Conservation (phyloP, 1,140 invertebrate species). For the Delia radicum region DNA sequence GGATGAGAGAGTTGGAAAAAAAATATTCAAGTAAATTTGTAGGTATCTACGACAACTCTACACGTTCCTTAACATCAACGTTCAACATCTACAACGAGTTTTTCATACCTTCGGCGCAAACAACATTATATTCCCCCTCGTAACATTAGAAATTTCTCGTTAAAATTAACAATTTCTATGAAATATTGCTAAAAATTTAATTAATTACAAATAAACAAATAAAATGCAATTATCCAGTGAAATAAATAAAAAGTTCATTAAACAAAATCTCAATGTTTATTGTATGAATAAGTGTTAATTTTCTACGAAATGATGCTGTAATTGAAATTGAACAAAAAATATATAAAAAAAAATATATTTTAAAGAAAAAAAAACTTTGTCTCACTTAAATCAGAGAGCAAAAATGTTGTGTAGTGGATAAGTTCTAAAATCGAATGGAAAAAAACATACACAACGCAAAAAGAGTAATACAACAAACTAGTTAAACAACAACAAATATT, state of each 20-base stretch:
- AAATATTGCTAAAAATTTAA: background rate
- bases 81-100: slow-evolving; percentile 20
- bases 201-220: background rate
- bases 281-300: slow-evolving; percentile 1
- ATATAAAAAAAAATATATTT: background rate
- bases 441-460: background rate
- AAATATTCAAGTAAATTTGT: slow-evolving; percentile 13
- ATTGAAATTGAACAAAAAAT: background rate
- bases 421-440: background rate
- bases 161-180: background rate
- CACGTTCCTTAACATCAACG: slow-evolving; percentile 22
- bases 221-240: slow-evolving; percentile 21
- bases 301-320: slow-evolving; percentile 14
- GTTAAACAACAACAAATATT: background rate
- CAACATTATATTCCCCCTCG: slow-evolving; percentile 21
- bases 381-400: background rate
- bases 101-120: slow-evolving; percentile 21
- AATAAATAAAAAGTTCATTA: slow-evolving; percentile 13
- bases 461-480: too few species aligned
- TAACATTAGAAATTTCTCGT: slow-evolving; percentile 22
- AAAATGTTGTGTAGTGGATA: background rate
- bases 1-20: background rate
- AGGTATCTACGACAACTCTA: slow-evolving; percentile 16
- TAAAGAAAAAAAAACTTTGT: background rate
- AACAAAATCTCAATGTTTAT: background rate